Percentiles rank a stretch among this genome's conserved stretches.
These are phyloP conservation scores for Potorous gilbertii DNA, from an alignment of 2,797 vertebrate genomes.

Conservation along the genomic window DNA sequence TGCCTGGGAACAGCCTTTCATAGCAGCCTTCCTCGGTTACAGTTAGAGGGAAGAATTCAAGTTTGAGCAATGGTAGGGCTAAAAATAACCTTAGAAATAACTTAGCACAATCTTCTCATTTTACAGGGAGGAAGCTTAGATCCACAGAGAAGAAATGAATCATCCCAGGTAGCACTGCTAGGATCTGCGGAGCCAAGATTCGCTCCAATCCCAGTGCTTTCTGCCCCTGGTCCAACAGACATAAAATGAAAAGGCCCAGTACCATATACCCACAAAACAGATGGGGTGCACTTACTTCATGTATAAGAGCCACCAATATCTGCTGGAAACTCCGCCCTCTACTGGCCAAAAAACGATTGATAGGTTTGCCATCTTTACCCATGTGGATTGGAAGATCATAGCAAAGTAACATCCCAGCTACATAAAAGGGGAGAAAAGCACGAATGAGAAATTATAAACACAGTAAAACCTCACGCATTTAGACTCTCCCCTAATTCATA, in stretches of 20 bases:
- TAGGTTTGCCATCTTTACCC: slow-evolving; percentile 91
- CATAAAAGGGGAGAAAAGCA: slow-evolving; percentile 54
- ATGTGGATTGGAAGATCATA: slow-evolving; percentile 92
- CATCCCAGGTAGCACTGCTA: background rate
- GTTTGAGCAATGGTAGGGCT: background rate
- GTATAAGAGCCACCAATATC: slow-evolving; percentile 91
- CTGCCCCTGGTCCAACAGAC: background rate
- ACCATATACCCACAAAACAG: background rate
- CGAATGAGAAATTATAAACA: slow-evolving; percentile 21
- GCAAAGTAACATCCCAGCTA: slow-evolving; percentile 93
- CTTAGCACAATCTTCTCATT: background rate
- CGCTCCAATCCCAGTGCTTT: background rate
- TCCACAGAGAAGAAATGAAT: background rate
- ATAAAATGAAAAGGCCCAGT: slow-evolving; percentile 17
- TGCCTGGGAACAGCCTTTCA: background rate
- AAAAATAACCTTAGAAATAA: background rate
- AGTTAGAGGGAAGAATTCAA: background rate
- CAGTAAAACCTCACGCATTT: slow-evolving; percentile 6
- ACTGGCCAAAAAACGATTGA: slow-evolving; percentile 90
- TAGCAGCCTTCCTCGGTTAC: background rate
- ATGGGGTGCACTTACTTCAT: slow-evolving; percentile 87
- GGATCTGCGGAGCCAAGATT: background rate
- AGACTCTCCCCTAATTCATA: slow-evolving; percentile 11
- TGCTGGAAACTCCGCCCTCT: slow-evolving; percentile 94
- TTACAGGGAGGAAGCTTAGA: background rate